Percentiles rank a stretch among this genome's conserved stretches.
These are phyloP conservation scores for Aromia moschata DNA, from an alignment of 2,888 invertebrate species.

Conservation along the genomic window DNA sequence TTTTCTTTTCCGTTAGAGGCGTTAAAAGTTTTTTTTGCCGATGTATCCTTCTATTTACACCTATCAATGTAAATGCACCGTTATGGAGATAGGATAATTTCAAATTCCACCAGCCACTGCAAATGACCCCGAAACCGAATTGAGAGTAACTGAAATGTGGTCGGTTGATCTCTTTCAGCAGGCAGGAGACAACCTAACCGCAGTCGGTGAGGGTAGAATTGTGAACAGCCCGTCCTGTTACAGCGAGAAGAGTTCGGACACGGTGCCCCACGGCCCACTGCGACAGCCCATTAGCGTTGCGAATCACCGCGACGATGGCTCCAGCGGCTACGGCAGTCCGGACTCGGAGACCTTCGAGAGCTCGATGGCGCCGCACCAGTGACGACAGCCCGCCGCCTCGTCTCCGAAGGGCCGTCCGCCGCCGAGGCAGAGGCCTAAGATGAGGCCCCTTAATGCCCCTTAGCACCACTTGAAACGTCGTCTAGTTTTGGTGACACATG, in stretches of 20 bases:
- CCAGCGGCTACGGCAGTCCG: conserved; percentile 83
- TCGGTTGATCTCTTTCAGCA: conserved; percentile 61
- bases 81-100: too few relatives aligned
- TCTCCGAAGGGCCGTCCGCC: conserved; percentile 26
- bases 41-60: too few relatives aligned
- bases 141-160: conserved; percentile 37
- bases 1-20: too few relatives aligned
- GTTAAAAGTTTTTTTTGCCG: too few relatives aligned
- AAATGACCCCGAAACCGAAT: too few relatives aligned
- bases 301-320: conserved; percentile 72
- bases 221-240: conserved; percentile 61
- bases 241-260: conserved; percentile 61
- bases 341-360: conserved; percentile 72
- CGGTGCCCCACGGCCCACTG: conserved; percentile 57
- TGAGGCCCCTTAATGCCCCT: background rate
- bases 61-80: too few relatives aligned
- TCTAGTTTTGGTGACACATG: too few relatives aligned
- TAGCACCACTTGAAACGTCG: too few relatives aligned
- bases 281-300: conserved; percentile 58
- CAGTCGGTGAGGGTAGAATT: conserved; percentile 49
- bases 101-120: background rate
- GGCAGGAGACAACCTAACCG: conserved; percentile 62
- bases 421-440: conserved; percentile 1
- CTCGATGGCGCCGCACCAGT: conserved; percentile 59
- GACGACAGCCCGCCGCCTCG: conserved; percentile 45